Conservation (phyloP, 2,113 vertebrate species). For the Sphaerodactylus townsendi region DNA sequence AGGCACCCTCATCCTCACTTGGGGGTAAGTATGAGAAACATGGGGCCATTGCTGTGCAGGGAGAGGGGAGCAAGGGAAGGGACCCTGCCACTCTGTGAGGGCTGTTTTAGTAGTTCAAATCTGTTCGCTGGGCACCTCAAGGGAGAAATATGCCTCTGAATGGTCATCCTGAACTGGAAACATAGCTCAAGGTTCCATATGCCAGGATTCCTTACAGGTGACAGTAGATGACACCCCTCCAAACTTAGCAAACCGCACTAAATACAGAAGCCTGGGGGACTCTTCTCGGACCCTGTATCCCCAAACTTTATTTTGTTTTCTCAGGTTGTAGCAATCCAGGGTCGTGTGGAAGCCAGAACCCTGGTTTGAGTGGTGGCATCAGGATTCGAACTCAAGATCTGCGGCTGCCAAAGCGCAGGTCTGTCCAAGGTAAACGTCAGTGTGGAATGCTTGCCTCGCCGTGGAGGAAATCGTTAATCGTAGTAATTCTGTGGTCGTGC, state of each 20-base stretch:
- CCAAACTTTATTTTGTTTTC: accelerated
- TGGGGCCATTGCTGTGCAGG: background rate
- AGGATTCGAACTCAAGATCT: conserved; percentile 48
- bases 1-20: conserved; percentile 58
- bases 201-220: no score
- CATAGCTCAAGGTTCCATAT: no score
- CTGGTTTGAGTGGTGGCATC: background rate
- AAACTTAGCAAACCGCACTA: no score
- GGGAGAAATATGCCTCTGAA: no score
- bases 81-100: background rate
- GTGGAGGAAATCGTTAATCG: no score
- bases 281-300: accelerated
- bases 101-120: no score
- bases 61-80: conserved; percentile 47
- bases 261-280: no score
- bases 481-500: no score
- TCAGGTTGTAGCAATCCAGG: conserved; percentile 38
- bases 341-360: background rate
- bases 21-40: conserved; percentile 47
- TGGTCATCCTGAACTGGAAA: no score
- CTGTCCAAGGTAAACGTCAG: conserved; percentile 52
- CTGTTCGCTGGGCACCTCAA: no score
- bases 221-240: no score
- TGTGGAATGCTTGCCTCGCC: accelerated
- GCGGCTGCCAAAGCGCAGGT: conserved; percentile 56